Percentiles rank a stretch among this genome's conserved stretches.
phyloP scores from a whole-genome alignment of 2,888 invertebrate genomes.

The Drosophila anomelani region DNA sequence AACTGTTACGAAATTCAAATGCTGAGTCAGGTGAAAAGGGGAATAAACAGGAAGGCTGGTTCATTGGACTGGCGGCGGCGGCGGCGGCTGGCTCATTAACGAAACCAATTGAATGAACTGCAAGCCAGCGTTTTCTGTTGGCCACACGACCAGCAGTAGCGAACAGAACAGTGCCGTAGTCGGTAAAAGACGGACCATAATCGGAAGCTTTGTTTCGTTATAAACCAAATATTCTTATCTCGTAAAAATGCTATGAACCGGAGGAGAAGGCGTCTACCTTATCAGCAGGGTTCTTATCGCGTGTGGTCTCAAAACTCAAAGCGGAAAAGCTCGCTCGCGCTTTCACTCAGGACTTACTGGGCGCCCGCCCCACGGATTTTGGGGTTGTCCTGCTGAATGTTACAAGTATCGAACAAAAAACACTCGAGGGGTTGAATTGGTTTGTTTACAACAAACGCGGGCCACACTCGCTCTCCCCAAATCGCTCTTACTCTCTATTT shows the following conservation, averaged over 20 bases:
- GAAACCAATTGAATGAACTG: slow-evolving; percentile 45
- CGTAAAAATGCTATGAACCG: slow-evolving; percentile 12
- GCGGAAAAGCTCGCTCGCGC: slow-evolving; percentile 67
- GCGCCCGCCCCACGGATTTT: slow-evolving; percentile 35
- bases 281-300: slow-evolving; percentile 69
- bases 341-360: slow-evolving; percentile 23
- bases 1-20: slow-evolving; percentile 28
- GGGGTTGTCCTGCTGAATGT: slow-evolving; percentile 74
- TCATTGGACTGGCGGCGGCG: slow-evolving; percentile 23
- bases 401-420: slow-evolving; percentile 67
- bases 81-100: slow-evolving; percentile 48
- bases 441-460: slow-evolving; percentile 75
- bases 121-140: slow-evolving; percentile 22
- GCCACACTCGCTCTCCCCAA: slow-evolving; percentile 19
- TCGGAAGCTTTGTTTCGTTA: slow-evolving; percentile 18
- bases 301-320: slow-evolving; percentile 35
- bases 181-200: slow-evolving; percentile 1
- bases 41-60: slow-evolving; percentile 30
- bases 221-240: slow-evolving; percentile 38
- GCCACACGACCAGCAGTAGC: slow-evolving; percentile 12
- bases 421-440: slow-evolving; percentile 78
- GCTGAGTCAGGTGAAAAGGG: slow-evolving; percentile 37
- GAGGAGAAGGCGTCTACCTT: slow-evolving; percentile 29
- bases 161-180: slow-evolving; percentile 15
- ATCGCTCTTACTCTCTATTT: slow-evolving; percentile 10